Conservation (phyloP, 2,888 invertebrate species). For the Laothoe populi region DNA sequence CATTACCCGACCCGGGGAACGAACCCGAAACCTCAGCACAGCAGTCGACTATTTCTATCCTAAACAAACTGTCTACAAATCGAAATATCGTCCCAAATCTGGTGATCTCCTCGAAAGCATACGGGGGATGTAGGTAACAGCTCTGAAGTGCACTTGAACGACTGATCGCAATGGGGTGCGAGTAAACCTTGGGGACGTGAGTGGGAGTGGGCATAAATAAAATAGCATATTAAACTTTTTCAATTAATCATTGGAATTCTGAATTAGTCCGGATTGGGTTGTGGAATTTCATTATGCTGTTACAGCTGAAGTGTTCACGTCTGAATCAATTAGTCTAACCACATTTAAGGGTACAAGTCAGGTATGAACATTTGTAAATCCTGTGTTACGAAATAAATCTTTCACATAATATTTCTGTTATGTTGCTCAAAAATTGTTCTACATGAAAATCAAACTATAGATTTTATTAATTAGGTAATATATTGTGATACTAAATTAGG, state of each 20-base stretch:
- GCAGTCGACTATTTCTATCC: background rate
- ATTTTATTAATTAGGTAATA: too few species aligned
- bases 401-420: too few species aligned
- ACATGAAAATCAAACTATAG: too few species aligned
- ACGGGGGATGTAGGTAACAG: constrained; percentile 50
- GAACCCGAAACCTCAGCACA: too few species aligned
- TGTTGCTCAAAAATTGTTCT: too few species aligned
- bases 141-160: constrained; percentile 57
- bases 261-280: background rate
- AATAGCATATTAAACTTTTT: constrained; percentile 5
- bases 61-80: constrained; percentile 9
- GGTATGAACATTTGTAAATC: too few species aligned
- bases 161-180: constrained; percentile 52
- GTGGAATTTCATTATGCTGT: background rate
- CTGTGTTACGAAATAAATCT: too few species aligned
- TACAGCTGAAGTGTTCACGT: background rate
- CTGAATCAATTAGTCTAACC: too few species aligned
- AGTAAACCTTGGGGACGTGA: background rate
- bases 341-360: too few species aligned
- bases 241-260: constrained; percentile 9
- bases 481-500: background rate
- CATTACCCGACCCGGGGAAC: too few species aligned
- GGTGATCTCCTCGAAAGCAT: constrained; percentile 45
- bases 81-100: constrained; percentile 48
- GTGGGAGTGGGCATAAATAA: constrained; percentile 4